Percentiles rank a stretch among this genome's conserved stretches.
These are phyloP conservation scores for Canis aureus DNA, from an alignment of 2,113 vertebrate genomes.

Conservation along the genomic window DNA sequence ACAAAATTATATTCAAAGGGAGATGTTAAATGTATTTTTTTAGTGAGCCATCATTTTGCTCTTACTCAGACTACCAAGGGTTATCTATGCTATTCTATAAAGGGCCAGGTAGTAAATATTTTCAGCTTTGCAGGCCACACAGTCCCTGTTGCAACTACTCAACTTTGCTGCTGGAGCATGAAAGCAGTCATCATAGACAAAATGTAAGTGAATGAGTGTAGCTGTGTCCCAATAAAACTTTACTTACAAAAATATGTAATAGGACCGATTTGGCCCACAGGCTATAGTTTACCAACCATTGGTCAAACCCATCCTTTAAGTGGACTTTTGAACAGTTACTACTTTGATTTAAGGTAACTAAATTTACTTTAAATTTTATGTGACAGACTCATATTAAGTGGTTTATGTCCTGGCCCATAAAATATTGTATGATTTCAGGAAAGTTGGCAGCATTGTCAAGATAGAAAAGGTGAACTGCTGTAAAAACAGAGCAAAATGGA, in stretches of 20 bases:
- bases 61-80: constrained; percentile 9
- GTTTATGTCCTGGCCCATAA: constrained; percentile 66
- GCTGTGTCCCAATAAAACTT: constrained; percentile 53
- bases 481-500: constrained; percentile 31
- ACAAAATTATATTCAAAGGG: constrained; percentile 53
- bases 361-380: constrained; percentile 79
- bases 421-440: not conserved
- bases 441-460: constrained; percentile 22
- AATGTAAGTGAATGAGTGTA: not conserved
- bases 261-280: not conserved
- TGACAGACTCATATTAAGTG: constrained; percentile 69
- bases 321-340: constrained; percentile 52
- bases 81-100: not conserved
- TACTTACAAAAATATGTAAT: not conserved
- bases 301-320: constrained; percentile 52
- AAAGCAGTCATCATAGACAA: not conserved
- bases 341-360: constrained; percentile 68
- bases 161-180: not conserved
- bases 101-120: constrained; percentile 9
- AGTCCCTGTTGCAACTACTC: not conserved
- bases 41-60: constrained; percentile 54
- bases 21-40: constrained; percentile 48
- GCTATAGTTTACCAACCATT: not conserved
- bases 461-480: constrained; percentile 25
- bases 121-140: not conserved